Evolutionary conservation across 2,888 invertebrate genomes (phyloP).

Genomic region (Aphidius colemani): DNA sequence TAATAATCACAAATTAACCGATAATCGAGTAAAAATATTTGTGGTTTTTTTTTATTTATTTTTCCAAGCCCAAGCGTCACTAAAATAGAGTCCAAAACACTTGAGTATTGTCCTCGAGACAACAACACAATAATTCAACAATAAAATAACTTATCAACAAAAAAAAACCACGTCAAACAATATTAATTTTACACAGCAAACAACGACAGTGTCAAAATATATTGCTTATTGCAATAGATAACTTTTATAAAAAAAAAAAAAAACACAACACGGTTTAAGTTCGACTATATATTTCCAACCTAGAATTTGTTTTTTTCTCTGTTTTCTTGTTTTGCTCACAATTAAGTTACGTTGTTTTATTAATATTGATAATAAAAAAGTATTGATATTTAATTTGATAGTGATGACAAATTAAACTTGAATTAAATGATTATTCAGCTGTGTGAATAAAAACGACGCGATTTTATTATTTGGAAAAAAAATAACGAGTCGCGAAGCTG

Average conservation of each 20-base stretch:
- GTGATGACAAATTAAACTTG: not conserved
- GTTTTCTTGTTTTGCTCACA: too few relatives aligned
- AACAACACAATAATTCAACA: slow-evolving; percentile 25
- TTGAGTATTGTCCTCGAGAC: slow-evolving; percentile 30
- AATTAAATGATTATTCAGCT: not conserved
- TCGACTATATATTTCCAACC: too few relatives aligned
- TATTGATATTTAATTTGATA: not conserved
- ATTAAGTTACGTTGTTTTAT: not conserved
- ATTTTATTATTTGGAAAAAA: slow-evolving; percentile 20
- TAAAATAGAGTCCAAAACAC: slow-evolving; percentile 34
- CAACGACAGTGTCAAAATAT: too few relatives aligned
- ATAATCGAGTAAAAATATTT: slow-evolving; percentile 17
- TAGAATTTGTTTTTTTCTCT: too few relatives aligned
- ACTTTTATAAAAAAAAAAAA: too few relatives aligned
- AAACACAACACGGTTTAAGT: too few relatives aligned
- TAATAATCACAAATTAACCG: slow-evolving; percentile 13
- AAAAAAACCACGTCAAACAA: not conserved
- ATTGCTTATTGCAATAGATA: too few relatives aligned
- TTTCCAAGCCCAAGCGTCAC: slow-evolving; percentile 33
- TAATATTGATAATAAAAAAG: not conserved
- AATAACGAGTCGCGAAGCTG: slow-evolving; percentile 45
- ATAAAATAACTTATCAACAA: not conserved
- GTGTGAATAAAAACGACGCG: slow-evolving; percentile 17
- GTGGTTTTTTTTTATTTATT: slow-evolving; percentile 17
- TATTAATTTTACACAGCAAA: not conserved